Evolutionary conservation across 2,797 vertebrate species (phyloP).

Genomic region (Oreortyx pictus): DNA sequence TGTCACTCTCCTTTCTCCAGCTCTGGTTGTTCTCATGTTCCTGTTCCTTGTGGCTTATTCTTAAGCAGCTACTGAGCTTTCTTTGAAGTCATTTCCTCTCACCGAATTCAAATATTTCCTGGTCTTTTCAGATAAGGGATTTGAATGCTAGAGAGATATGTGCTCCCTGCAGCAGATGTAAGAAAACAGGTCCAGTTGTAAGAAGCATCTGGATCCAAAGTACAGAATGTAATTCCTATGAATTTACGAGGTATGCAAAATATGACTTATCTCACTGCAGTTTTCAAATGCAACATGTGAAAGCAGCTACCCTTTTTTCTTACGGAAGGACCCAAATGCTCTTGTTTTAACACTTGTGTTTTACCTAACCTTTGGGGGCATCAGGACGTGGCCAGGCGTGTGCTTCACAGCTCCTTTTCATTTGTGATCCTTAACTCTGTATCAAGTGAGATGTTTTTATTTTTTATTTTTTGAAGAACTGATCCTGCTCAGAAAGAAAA

Average conservation of each 20-base stretch:
- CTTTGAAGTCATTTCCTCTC: constrained; percentile 35
- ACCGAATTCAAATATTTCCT: constrained; percentile 47
- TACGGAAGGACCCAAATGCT: neutral
- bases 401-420: neutral
- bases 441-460: neutral
- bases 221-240: neutral
- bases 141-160: neutral
- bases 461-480: neutral
- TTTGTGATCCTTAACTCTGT: neutral
- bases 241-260: neutral
- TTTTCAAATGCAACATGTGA: neutral
- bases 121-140: constrained; percentile 31
- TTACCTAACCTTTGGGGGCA: neutral
- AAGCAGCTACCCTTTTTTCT: neutral
- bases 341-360: neutral
- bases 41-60: constrained; percentile 12
- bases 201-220: neutral
- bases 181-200: constrained; percentile 14
- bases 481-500: neutral
- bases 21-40: neutral
- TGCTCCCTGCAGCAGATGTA: neutral
- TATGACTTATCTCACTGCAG: neutral
- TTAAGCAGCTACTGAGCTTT: constrained; percentile 22
- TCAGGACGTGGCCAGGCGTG: neutral
- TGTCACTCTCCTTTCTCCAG: neutral